A percentile compares a stretch with the other conserved stretches of the same genome.
Evolutionary conservation across 1,140 invertebrate species (phyloP).

Genomic region (Medauroidea extradentata): DNA sequence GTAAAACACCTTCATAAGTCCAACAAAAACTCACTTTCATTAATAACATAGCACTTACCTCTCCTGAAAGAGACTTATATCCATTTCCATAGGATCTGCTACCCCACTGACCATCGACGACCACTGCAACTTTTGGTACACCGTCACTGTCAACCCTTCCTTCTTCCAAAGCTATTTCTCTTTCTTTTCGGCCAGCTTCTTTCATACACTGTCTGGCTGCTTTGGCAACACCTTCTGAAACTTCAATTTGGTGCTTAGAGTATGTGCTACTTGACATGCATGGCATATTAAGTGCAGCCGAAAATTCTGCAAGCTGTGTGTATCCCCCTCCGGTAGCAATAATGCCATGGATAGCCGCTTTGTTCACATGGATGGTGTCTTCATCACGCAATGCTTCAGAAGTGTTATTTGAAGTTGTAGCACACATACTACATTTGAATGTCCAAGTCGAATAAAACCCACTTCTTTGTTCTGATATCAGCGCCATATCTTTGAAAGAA

Average conservation of each 20-base stretch:
- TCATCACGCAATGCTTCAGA: background rate
- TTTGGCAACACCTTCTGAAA: background rate
- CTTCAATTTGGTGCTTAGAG: background rate
- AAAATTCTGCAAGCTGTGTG: background rate
- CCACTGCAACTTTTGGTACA: background rate
- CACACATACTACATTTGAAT: slow-evolving; percentile 2
- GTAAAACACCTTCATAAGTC: background rate
- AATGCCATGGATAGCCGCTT: slow-evolving; percentile 4
- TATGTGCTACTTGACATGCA: slow-evolving; percentile 7
- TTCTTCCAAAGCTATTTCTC: background rate
- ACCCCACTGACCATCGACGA: slow-evolving; percentile 3
- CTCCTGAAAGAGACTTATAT: slow-evolving; percentile 12
- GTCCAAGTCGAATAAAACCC: slow-evolving; percentile 3
- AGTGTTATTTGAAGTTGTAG: background rate
- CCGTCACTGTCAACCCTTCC: slow-evolving; percentile 5
- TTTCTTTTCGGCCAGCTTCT: slow-evolving; percentile 8
- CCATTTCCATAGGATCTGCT: slow-evolving; percentile 3
- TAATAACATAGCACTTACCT: slow-evolving; percentile 7
- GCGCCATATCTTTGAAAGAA: background rate
- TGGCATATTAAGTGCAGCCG: slow-evolving; percentile 5
- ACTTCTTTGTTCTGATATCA: background rate
- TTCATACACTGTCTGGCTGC: background rate
- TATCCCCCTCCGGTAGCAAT: slow-evolving; percentile 7
- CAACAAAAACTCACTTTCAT: background rate
- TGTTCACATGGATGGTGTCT: background rate